Evolutionary conservation across 2,113 vertebrate species (phyloP), one percentile per base, ranked within the genome.

Genomic region (Brienomyrus brachyistius): DNA sequence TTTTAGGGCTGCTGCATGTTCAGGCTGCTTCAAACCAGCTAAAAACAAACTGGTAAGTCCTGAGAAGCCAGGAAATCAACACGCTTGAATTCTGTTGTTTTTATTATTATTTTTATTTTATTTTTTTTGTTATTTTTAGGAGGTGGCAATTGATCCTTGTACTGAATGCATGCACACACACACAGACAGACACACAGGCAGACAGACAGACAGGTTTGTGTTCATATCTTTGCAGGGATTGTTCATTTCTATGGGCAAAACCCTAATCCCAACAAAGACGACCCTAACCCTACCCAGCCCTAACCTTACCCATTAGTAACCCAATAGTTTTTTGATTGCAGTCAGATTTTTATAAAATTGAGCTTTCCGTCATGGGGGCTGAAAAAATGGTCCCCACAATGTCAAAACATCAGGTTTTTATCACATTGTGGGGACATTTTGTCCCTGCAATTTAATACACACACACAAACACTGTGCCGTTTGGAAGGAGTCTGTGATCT

Each of bases 11-110:
- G 88, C 91, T 1, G 89, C 93, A 2, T 99, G 98, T 91, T 96
- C 96, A 0, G 97, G 97, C 93, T 99, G 98, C 94, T 99, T 99
- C 95, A 98, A 96, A 92, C 96, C 97, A 92, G 96, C 96, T 0
- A 99, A 98, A 94, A 99, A 98, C 94, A 99, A 99, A 93, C 97
- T 96, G 95, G 98, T 99, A 96, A 95, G 94, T 70, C 27, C 47
- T 31, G 17, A 54, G 50, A 13, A 45, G n/a, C 15, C 43, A 23
- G 47, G 45, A 10, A 31, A 50, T 50, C 4, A 5, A 35, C 13
- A 35, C 8, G 35, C 3, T 3, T 56, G 17, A 40, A 43, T 51
- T 86, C 27, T 27, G 2, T 62, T 66, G 2, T 70, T 62, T 88
- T 88, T 88, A 9, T 48, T 50, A 8, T 47, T 8, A 11, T 56